Conservation (phyloP, 2,113 vertebrate species). For the Anser cygnoides region DNA sequence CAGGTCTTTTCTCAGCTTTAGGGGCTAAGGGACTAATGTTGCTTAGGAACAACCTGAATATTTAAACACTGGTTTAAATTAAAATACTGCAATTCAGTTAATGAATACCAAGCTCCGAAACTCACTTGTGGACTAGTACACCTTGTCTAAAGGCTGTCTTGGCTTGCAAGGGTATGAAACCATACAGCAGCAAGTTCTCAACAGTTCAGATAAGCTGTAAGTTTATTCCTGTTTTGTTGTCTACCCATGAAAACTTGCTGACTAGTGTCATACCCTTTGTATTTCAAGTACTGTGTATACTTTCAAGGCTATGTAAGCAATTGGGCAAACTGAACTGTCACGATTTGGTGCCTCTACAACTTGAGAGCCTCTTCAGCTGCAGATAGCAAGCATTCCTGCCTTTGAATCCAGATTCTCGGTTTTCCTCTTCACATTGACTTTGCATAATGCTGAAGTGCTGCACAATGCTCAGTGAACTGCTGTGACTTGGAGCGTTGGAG, state of each 20-base stretch:
- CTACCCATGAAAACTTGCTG: neutral
- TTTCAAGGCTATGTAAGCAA: neutral
- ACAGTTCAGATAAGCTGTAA: neutral
- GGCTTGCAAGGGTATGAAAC: neutral
- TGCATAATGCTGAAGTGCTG: neutral
- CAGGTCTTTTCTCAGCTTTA: slow-evolving; percentile 40
- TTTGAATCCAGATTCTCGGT: neutral
- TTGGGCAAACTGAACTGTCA: neutral
- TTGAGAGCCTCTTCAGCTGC: neutral
- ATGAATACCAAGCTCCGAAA: slow-evolving; percentile 22
- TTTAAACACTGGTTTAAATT: slow-evolving; percentile 51
- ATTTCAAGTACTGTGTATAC: neutral
- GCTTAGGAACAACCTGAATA: slow-evolving; percentile 65
- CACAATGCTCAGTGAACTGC: neutral
- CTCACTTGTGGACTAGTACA: neutral
- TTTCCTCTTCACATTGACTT: neutral
- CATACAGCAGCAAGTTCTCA: neutral
- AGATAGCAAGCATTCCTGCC: neutral
- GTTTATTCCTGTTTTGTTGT: neutral
- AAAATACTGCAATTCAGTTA: slow-evolving; percentile 12
- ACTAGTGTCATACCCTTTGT: neutral
- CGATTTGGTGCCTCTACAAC: neutral
- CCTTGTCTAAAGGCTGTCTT: neutral
- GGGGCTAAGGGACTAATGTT: slow-evolving; percentile 45
- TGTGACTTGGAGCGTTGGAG: neutral